A percentile compares a stretch with the other conserved stretches of the same genome.
Conservation (phyloP, 1,140 invertebrate species). For the Condylostylus longicornis region DNA sequence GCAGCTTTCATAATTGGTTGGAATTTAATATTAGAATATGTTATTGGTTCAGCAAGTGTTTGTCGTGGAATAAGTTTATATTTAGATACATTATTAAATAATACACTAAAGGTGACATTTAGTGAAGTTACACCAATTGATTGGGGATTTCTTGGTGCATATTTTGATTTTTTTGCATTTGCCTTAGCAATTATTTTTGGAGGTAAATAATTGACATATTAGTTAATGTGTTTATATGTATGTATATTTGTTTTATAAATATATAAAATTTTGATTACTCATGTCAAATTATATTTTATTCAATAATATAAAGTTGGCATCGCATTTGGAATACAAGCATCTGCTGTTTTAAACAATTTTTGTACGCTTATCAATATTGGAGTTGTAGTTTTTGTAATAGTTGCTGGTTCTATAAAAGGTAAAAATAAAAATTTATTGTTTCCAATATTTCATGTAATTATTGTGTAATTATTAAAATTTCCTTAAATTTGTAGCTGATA, state of each 20-base stretch:
- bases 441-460: too few relatives aligned
- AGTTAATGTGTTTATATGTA: too few relatives aligned
- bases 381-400: slow-evolving; percentile 67
- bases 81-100: slow-evolving; percentile 44
- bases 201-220: slow-evolving; percentile 23
- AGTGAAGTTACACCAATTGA: slow-evolving; percentile 37
- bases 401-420: slow-evolving; percentile 63
- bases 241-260: not conserved
- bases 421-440: too few relatives aligned
- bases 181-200: slow-evolving; percentile 42
- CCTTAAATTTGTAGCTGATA: slow-evolving; percentile 14
- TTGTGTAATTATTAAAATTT: too few relatives aligned
- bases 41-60: slow-evolving; percentile 75
- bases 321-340: slow-evolving; percentile 70
- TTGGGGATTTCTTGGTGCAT: slow-evolving; percentile 40
- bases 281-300: not conserved
- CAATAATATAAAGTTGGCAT: slow-evolving; percentile 34
- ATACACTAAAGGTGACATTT: slow-evolving; percentile 34
- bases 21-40: slow-evolving; percentile 83
- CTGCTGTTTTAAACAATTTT: slow-evolving; percentile 65
- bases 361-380: slow-evolving; percentile 71
- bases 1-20: slow-evolving; percentile 68
- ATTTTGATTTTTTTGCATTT: slow-evolving; percentile 54
- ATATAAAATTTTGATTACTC: not conserved
- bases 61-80: slow-evolving; percentile 67